Conservation (phyloP, 1,140 invertebrate species). For the Drosophila baimaii region DNA sequence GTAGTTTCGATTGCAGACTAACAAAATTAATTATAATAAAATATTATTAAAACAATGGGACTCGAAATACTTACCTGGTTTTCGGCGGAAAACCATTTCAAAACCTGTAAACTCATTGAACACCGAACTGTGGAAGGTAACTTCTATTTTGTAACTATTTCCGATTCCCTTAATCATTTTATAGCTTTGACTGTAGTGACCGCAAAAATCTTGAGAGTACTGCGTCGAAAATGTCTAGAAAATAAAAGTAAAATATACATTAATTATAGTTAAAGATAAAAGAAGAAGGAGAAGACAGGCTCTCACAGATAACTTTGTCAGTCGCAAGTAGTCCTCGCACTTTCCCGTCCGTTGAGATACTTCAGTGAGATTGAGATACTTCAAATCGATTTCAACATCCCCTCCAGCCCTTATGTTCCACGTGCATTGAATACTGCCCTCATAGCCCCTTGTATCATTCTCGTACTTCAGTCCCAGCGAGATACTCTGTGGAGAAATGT, state of each 20-base stretch:
- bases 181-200: conserved; percentile 38
- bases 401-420: conserved; percentile 45
- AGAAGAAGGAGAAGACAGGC: no score
- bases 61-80: conserved; percentile 1
- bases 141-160: conserved; percentile 1
- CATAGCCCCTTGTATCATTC: conserved; percentile 18
- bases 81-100: conserved; percentile 19
- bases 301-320: conserved; percentile 33
- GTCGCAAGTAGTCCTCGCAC: conserved; percentile 62
- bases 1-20: conserved; percentile 57
- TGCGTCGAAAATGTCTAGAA: background rate
- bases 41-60: background rate
- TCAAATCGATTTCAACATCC: conserved; percentile 42
- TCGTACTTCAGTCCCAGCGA: conserved; percentile 14
- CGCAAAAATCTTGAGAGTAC: conserved; percentile 35
- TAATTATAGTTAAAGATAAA: background rate
- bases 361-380: conserved; percentile 44
- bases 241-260: background rate
- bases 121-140: conserved; percentile 62
- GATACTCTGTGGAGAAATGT: conserved; percentile 15
- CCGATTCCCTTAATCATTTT: background rate
- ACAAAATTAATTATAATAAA: background rate
- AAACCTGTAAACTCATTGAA: conserved; percentile 24
- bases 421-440: conserved; percentile 55
- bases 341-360: conserved; percentile 58